Evolutionary conservation across 2,113 vertebrate genomes (phyloP), one percentile per base, ranked within the genome.

Genomic region (Istiophorus platypterus): DNA sequence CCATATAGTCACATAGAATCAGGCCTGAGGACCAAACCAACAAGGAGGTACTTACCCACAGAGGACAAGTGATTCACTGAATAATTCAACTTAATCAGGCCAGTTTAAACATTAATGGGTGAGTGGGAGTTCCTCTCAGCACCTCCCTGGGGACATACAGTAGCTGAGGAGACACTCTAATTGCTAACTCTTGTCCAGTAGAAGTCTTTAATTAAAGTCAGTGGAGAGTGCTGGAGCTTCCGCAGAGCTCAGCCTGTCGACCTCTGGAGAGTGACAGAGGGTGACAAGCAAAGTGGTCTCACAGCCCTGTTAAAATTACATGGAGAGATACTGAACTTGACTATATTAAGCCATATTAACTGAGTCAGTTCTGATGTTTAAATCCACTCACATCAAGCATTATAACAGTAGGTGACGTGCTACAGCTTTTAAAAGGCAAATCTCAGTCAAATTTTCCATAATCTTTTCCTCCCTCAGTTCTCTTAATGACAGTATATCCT

Each of bases 41-140:
- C 80, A 76, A 72, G 70, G 34, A 84, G 73, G 64, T 77, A 70
- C 80, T 84, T 83, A 83, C 67, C 76, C 76, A 57, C 47, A 79
- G 80, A 78, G 70, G 67, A 80, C 10, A 41, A 80, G 81, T 52
- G 80, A 90, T 75, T 86, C 76, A 67, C 72, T 95, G 86, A 93
- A 95, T 93, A 87, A 95, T 93, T 91, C 72, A 94, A 73, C 84
- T 85, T 76, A 87, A 78, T 90, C 86, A 85, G 72, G 76, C 69
- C 73, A 80, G 78, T 89, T 93, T 90, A 94, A 94, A 93, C 88
- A 93, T 94, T 92, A 83, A 94, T 88, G 73, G 87, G 72, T 67
- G 85, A 86, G 89, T 88, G 78, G 89, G 91, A 90, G 91, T 88
- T 86, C 82, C 87, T 88, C 88, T 71, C 56, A 76, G 91, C 74